A percentile compares a stretch with the other conserved stretches of the same genome.
Evolutionary conservation across 1,140 invertebrate species (phyloP).

Genomic region (Drosophila kurseongensis): DNA sequence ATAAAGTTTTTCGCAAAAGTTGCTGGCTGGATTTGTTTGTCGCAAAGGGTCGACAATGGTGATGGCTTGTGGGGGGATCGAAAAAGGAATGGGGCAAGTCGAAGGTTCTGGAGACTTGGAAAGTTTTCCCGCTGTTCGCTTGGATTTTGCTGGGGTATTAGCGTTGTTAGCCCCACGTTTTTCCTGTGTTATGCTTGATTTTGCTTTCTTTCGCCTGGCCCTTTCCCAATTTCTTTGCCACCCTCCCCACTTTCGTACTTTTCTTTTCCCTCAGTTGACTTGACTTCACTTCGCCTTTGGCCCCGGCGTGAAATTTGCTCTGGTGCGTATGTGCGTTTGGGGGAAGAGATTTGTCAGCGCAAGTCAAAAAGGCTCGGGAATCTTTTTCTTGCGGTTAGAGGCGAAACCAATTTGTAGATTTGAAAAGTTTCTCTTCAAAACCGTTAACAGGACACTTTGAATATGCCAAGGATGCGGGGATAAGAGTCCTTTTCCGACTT

Average conservation of each 20-base stretch:
- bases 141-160: constrained; percentile 77
- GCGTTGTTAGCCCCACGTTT: constrained; percentile 75
- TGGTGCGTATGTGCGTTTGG: constrained; percentile 24
- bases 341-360: constrained; percentile 46
- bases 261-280: constrained; percentile 20
- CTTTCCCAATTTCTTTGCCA: constrained; percentile 1
- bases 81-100: constrained; percentile 9
- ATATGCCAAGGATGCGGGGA: constrained; percentile 28
- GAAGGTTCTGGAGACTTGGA: constrained; percentile 40
- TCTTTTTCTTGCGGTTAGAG: constrained; percentile 70
- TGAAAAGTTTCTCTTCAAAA: constrained; percentile 73
- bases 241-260: constrained; percentile 12
- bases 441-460: constrained; percentile 80
- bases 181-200: constrained; percentile 74
- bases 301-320: constrained; percentile 47
- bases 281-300: constrained; percentile 49
- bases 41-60: constrained; percentile 63
- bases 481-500: constrained; percentile 5
- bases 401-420: constrained; percentile 83
- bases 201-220: constrained; percentile 28
- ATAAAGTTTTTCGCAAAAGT: constrained; percentile 80
- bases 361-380: constrained; percentile 49
- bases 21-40: constrained; percentile 80
- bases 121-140: constrained; percentile 68
- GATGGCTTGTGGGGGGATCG: constrained; percentile 5